A percentile compares a stretch with the other conserved stretches of the same genome.
phyloP scores from a whole-genome alignment of 37 sponge, comb jelly and placozoan genomes.

The Beroe ovata region DNA sequence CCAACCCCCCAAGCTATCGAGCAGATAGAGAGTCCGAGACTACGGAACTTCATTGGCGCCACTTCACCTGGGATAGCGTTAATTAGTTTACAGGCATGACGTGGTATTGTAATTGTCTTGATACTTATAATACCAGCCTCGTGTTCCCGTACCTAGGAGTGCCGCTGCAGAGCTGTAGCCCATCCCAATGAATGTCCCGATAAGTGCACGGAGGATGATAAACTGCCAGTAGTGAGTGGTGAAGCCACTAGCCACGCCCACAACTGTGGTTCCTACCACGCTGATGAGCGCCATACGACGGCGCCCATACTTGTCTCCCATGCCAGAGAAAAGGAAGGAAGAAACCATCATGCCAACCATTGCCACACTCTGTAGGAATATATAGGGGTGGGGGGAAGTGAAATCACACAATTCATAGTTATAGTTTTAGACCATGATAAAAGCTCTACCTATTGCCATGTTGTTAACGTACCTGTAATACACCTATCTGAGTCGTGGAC shows the following conservation, averaged over 20 bases:
- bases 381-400: too few species aligned
- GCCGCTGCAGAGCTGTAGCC: background rate
- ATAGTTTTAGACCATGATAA: too few species aligned
- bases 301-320: background rate
- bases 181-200: background rate
- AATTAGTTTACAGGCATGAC: too few species aligned
- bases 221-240: background rate
- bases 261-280: background rate
- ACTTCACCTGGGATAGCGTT: background rate
- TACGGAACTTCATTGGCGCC: background rate
- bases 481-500: background rate
- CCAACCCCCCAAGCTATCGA: slow-evolving; percentile 26
- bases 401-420: too few species aligned
- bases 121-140: too few species aligned
- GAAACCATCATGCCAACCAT: background rate
- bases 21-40: background rate
- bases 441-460: too few species aligned
- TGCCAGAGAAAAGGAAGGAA: background rate
- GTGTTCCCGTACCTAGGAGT: background rate
- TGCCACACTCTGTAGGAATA: background rate
- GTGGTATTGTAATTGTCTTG: too few species aligned
- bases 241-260: background rate
- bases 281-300: background rate
- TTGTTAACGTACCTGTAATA: slow-evolving; percentile 6
- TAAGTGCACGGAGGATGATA: background rate